Percentiles rank a stretch among this genome's conserved stretches.
Conservation (phyloP, 1,140 invertebrate genomes). For the Mycetomoellerius zeteki region DNA sequence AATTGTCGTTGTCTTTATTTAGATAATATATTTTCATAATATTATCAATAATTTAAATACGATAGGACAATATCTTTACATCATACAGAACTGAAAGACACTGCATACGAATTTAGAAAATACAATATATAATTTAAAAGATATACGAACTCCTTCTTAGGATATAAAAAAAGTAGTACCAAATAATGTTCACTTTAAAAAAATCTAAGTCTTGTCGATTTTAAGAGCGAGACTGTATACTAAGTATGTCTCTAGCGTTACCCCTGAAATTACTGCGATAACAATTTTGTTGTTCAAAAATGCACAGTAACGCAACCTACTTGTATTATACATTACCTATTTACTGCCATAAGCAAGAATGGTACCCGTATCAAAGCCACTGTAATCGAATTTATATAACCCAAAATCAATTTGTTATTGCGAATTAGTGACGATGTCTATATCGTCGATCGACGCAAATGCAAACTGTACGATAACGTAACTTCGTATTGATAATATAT, state of each 20-base stretch:
- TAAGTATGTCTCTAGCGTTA: not conserved
- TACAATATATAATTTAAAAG: not conserved
- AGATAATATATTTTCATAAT: constrained; percentile 22
- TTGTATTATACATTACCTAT: constrained; percentile 49
- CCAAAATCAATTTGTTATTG: not conserved
- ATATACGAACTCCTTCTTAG: not conserved
- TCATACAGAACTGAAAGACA: not conserved
- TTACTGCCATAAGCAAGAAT: constrained; percentile 61
- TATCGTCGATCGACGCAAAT: not conserved
- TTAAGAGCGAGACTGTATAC: constrained; percentile 3
- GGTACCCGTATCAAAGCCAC: constrained; percentile 13
- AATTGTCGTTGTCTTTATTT: constrained; percentile 70
- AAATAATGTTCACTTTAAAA: constrained; percentile 13
- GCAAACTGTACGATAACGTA: constrained; percentile 9
- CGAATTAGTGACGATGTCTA: not conserved
- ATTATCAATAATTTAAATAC: constrained; percentile 8
- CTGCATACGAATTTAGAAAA: not conserved
- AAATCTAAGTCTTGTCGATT: not conserved
- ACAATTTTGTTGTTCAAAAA: constrained; percentile 72
- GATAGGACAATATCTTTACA: constrained; percentile 4
- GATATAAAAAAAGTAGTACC: not conserved
- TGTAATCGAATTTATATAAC: constrained; percentile 15
- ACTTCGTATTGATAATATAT: constrained; percentile 24
- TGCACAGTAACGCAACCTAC: constrained; percentile 16
- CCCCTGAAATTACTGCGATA: not conserved